phyloP scores from a whole-genome alignment of 2,113 vertebrate genomes.

The Mola mola region DNA sequence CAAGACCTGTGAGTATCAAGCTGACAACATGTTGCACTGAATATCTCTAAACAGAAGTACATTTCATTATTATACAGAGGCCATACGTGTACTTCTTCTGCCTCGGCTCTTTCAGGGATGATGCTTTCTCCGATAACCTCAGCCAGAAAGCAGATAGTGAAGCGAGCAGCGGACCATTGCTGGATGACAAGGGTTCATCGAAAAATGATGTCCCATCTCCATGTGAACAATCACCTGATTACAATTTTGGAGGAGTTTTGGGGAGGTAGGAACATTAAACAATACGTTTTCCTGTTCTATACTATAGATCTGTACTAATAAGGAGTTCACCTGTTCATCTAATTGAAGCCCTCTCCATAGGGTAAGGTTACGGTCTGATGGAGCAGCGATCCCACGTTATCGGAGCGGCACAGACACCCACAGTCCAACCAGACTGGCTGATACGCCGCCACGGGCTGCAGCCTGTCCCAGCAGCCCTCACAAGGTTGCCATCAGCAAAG shows the following conservation, averaged over 20 bases:
- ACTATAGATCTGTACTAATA: too few species aligned
- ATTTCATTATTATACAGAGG: background rate
- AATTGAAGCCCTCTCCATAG: constrained; percentile 72
- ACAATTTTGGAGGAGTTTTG: constrained; percentile 91
- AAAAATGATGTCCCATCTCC: constrained; percentile 96
- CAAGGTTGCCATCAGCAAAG: constrained; percentile 88
- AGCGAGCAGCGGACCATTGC: constrained; percentile 93
- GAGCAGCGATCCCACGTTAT: constrained; percentile 91
- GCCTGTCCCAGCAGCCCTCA: constrained; percentile 98
- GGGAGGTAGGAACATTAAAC: constrained; percentile 84
- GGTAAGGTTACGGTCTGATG: constrained; percentile 93
- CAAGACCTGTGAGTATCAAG: constrained; percentile 94
- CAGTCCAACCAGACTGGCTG: constrained; percentile 90
- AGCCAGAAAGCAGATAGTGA: constrained; percentile 98
- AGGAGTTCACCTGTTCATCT: constrained; percentile 5
- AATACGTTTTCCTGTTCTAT: too few species aligned
- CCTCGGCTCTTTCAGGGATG: constrained; percentile 85
- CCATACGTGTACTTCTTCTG: background rate
- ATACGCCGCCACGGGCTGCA: constrained; percentile 94
- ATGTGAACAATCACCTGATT: constrained; percentile 91
- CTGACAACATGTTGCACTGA: background rate
- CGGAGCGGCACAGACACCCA: constrained; percentile 90
- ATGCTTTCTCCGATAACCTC: constrained; percentile 96
- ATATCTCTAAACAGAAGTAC: background rate
- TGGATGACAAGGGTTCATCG: constrained; percentile 95